Evolutionary conservation across 2,888 invertebrate genomes (phyloP).

Genomic region (Tupiocoris notatus): DNA sequence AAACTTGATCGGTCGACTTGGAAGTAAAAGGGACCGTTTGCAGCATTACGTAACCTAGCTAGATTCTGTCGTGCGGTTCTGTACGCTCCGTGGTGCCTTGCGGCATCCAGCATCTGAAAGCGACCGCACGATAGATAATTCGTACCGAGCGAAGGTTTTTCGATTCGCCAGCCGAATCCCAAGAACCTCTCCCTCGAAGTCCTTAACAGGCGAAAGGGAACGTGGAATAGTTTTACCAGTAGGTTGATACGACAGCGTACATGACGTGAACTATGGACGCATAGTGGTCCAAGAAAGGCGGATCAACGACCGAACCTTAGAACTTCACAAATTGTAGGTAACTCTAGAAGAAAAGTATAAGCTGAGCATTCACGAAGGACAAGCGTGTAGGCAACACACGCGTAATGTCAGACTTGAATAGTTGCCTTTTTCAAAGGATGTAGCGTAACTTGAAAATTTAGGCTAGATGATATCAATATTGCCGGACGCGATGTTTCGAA

Average conservation of each 20-base stretch:
- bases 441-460: too few species aligned
- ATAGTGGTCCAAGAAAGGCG: too few species aligned
- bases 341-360: too few species aligned
- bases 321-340: too few species aligned
- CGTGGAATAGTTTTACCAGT: neutral
- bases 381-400: too few species aligned
- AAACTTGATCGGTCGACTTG: neutral
- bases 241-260: neutral
- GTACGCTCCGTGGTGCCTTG: neutral
- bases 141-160: too few species aligned
- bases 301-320: neutral
- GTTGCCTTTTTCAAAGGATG: too few species aligned
- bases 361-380: too few species aligned
- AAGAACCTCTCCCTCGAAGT: neutral
- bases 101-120: neutral
- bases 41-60: neutral
- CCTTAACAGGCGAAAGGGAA: neutral
- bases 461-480: too few species aligned
- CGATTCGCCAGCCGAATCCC: neutral
- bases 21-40: neutral
- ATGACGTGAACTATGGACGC: neutral
- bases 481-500: too few species aligned
- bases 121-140: neutral
- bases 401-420: too few species aligned
- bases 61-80: neutral